Evolutionary conservation across 2,113 vertebrate genomes (phyloP).

Genomic region (Rana temporaria): DNA sequence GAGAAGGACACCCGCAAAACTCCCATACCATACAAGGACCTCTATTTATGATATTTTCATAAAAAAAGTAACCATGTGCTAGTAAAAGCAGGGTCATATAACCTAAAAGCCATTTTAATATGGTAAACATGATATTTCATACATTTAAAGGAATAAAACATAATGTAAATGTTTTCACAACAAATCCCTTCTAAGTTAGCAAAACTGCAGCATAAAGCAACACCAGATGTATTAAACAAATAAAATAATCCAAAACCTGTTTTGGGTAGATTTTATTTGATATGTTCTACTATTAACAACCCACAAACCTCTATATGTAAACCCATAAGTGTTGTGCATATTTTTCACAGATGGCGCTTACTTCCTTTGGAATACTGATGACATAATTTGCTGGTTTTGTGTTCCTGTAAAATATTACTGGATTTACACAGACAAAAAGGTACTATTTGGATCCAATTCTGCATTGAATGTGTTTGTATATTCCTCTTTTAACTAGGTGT

Average conservation of each 20-base stretch:
- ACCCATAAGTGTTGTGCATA: slow-evolving; percentile 8
- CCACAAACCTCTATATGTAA: slow-evolving; percentile 22
- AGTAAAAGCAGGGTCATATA: neutral
- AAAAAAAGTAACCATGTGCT: slow-evolving; percentile 11
- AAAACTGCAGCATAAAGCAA: slow-evolving; percentile 19
- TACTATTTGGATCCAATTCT: slow-evolving; percentile 27
- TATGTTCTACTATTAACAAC: slow-evolving; percentile 40
- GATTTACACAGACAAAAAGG: slow-evolving; percentile 23
- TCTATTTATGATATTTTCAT: too few relatives aligned
- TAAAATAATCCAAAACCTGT: slow-evolving; percentile 35
- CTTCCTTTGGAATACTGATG: slow-evolving; percentile 22
- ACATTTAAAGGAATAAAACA: slow-evolving; percentile 24
- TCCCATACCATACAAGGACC: too few relatives aligned
- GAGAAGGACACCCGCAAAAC: too few relatives aligned
- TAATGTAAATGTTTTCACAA: slow-evolving; percentile 33
- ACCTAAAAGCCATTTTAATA: slow-evolving; percentile 1
- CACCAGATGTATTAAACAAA: slow-evolving; percentile 39
- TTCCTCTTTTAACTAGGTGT: slow-evolving; percentile 28
- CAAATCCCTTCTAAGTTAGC: slow-evolving; percentile 30
- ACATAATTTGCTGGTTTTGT: slow-evolving; percentile 49
- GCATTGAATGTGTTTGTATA: slow-evolving; percentile 22
- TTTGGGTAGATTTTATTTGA: slow-evolving; percentile 35
- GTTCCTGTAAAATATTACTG: slow-evolving; percentile 31
- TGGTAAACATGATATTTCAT: slow-evolving; percentile 5
- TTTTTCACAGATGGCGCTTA: slow-evolving; percentile 12